Evolutionary conservation across 1,140 invertebrate genomes (phyloP).

Genomic region (Drosophila ambigua): DNA sequence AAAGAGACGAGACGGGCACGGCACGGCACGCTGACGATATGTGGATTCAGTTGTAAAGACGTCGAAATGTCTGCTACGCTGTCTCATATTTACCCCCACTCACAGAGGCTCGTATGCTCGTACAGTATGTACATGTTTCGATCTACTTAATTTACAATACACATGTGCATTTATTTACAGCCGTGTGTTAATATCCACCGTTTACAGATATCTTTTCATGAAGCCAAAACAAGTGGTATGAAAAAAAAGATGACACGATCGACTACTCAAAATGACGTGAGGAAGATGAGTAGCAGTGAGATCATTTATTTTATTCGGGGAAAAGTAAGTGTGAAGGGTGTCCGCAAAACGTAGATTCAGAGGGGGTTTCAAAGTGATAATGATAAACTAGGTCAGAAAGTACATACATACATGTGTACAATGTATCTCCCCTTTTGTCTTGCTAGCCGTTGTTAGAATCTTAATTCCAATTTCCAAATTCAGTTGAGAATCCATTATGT

Average conservation of each 20-base stretch:
- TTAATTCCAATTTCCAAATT: constrained; percentile 33
- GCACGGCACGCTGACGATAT: constrained; percentile 26
- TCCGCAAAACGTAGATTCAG: constrained; percentile 1
- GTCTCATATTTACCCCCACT: constrained; percentile 42
- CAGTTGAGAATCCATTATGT: background rate
- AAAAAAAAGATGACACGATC: constrained; percentile 37
- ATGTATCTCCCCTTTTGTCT: constrained; percentile 27
- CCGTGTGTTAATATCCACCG: constrained; percentile 58
- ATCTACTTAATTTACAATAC: constrained; percentile 72
- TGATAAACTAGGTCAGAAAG: constrained; percentile 52
- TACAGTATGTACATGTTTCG: constrained; percentile 4
- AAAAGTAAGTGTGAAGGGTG: constrained; percentile 30
- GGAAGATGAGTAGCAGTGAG: constrained; percentile 34
- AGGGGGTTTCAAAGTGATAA: constrained; percentile 45
- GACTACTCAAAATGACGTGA: constrained; percentile 33
- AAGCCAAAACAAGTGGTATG: constrained; percentile 35
- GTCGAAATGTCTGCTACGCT: constrained; percentile 66
- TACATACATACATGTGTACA: background rate
- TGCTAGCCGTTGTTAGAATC: constrained; percentile 22
- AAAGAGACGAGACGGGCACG: constrained; percentile 47
- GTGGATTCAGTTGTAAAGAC: constrained; percentile 75
- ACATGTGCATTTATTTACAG: constrained; percentile 70
- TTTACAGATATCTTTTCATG: constrained; percentile 50
- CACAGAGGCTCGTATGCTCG: background rate
- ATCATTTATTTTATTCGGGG: constrained; percentile 44